Conservation (phyloP, 2,797 vertebrate species). For the Sebastes paucispinis region DNA sequence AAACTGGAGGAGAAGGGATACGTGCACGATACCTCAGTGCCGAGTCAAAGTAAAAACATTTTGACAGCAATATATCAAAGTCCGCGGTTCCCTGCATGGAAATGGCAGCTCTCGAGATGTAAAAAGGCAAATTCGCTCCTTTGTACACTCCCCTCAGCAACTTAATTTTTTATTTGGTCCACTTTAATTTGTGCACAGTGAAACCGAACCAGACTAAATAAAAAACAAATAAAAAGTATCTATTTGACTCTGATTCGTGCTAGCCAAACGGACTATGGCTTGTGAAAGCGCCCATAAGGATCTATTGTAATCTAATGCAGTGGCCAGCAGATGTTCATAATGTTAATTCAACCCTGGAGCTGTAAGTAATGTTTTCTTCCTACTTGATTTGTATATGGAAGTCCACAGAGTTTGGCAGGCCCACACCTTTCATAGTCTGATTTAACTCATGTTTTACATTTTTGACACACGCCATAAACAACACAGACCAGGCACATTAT, state of each 20-base stretch:
- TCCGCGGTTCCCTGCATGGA: fast-evolving
- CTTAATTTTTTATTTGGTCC: no score
- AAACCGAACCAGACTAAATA: no score
- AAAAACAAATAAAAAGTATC: no score
- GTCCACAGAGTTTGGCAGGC: background rate
- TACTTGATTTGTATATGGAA: background rate
- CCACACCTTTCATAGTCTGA: background rate
- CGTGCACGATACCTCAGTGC: no score
- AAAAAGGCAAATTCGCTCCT: no score
- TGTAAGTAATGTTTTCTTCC: background rate
- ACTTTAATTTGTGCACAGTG: no score
- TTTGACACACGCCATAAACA: background rate
- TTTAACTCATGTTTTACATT: background rate
- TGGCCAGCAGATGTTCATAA: background rate
- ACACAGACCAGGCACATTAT: background rate
- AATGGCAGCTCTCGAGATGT: no score
- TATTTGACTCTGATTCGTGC: no score
- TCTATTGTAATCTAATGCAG: background rate
- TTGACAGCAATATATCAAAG: no score
- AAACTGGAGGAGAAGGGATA: no score
- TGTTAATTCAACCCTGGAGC: background rate
- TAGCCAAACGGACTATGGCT: no score
- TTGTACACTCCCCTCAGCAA: fast-evolving
- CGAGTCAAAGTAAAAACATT: no score
- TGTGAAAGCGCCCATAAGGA: background rate